phyloP scores from a whole-genome alignment of 2,888 invertebrate genomes.

The Notodonta ziczac region DNA sequence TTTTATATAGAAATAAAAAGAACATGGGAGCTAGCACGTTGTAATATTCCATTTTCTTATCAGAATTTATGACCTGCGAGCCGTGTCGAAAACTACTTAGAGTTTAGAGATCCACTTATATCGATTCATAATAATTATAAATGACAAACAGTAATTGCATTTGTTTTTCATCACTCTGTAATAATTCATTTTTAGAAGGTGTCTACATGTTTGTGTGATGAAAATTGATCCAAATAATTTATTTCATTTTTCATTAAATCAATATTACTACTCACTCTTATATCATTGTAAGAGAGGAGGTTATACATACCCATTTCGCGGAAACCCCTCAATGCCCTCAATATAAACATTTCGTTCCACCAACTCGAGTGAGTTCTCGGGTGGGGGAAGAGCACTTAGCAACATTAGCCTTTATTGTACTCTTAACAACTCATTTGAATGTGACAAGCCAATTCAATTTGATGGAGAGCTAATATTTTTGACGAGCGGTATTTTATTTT shows the following conservation, averaged over 20 bases:
- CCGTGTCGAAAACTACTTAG: not conserved
- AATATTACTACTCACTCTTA: no score
- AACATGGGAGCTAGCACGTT: slow-evolving; percentile 9
- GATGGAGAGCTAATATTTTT: slow-evolving; percentile 7
- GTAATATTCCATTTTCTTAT: not conserved
- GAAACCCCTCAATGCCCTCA: slow-evolving; percentile 50
- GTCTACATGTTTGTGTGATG: no score
- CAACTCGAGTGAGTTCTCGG: slow-evolving; percentile 49
- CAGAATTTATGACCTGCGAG: not conserved
- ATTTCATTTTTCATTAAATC: no score
- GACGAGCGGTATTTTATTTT: slow-evolving; percentile 13
- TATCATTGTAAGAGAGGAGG: slow-evolving; percentile 33
- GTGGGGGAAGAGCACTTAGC: slow-evolving; percentile 51
- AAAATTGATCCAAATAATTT: no score
- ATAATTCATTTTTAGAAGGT: no score
- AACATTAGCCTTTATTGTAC: slow-evolving; percentile 61
- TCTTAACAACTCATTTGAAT: slow-evolving; percentile 67
- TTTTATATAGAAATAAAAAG: slow-evolving; percentile 32
- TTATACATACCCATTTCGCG: slow-evolving; percentile 44
- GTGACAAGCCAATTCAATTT: slow-evolving; percentile 36
- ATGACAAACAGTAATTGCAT: no score
- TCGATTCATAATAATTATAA: not conserved
- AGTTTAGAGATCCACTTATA: not conserved
- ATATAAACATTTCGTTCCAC: slow-evolving; percentile 54
- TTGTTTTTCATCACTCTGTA: no score